Percentiles rank a stretch among this genome's conserved stretches.
Conservation (phyloP, 2,113 vertebrate genomes). For the Aldabrachelys gigantea region DNA sequence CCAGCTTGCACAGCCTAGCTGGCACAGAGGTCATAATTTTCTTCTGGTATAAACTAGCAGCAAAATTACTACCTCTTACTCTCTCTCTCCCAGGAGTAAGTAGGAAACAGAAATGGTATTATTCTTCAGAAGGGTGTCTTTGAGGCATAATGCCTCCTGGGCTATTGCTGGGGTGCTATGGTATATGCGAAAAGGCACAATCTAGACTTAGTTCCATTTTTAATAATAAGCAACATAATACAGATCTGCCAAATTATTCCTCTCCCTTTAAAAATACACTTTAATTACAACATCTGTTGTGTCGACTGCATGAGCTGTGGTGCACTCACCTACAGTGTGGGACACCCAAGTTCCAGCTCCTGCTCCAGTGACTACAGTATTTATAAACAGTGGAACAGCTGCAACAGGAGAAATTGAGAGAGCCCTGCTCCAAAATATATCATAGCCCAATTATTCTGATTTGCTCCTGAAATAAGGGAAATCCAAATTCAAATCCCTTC, state of each 20-base stretch:
- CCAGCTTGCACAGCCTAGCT: neutral
- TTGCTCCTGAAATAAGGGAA: too few relatives aligned
- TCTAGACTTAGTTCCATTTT: rapidly evolving
- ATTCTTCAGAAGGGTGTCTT: neutral
- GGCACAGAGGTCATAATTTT: rapidly evolving
- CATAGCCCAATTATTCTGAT: too few relatives aligned
- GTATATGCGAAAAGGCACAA: too few relatives aligned
- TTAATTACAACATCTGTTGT: neutral
- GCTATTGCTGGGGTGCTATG: rapidly evolving
- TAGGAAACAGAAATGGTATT: neutral
- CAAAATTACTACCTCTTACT: rapidly evolving
- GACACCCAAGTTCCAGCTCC: too few relatives aligned
- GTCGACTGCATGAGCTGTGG: rapidly evolving
- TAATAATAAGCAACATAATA: rapidly evolving
- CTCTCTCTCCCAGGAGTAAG: neutral
- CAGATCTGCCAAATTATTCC: neutral
- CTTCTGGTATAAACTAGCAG: neutral
- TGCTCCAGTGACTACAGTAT: too few relatives aligned
- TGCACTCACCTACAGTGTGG: too few relatives aligned
- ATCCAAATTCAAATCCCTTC: too few relatives aligned
- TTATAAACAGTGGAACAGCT: too few relatives aligned
- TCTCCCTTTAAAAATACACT: neutral
- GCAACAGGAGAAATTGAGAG: too few relatives aligned
- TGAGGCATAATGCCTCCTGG: neutral
- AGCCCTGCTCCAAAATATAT: too few relatives aligned